Evolutionary conservation across 2,113 vertebrate species (phyloP), one percentile per base, ranked within the genome.

Genomic region (Saguinus imperator): DNA sequence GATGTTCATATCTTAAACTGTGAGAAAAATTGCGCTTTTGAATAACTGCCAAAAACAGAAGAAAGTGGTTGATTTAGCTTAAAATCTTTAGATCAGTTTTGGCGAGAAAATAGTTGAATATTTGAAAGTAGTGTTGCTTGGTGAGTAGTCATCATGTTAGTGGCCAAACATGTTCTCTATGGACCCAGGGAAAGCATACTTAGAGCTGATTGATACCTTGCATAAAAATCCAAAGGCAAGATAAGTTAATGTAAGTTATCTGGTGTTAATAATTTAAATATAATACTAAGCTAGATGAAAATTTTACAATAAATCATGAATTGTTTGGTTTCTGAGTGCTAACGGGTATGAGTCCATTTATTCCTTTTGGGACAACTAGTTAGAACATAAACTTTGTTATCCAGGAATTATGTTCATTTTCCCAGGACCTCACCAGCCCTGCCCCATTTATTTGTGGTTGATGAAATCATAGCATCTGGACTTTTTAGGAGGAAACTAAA

Each of bases 391-490:
- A 64, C 29, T 43, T 70, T 96, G 83, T 98, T 96, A 96, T 97
- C 96, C 94, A 96, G 95, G 23, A 95, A 95, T 89, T 89, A 92
- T 12, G 55, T 96, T 43, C 87, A 81, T 97, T 98, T 97, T 98
- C 93, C 94, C 14, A 64, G 94, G 97, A 94, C 92, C 64, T 91
- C 89, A 97, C 89, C 93, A 98, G 87, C 93, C 96, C 94, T 97
- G 89, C 89, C 95, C 91, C 57, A n/a, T 95, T 98, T 98, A 93
- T 97, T 98, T 98, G 96, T 98, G 94, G 96, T 94, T 95, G 91
- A 95, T 98, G 96, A 97, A 98, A 97, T 98, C 92, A 91, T 94
- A 98, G 95, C 95, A 98, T 97, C 97, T 98, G 96, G 94, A 93
- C 90, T 88, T 97, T 95, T 94, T 96, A 96, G 72, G 75, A 68